These are phyloP conservation scores for Scartelaos histophorus DNA, from an alignment of 2,113 vertebrate species.

Conservation along the genomic window DNA sequence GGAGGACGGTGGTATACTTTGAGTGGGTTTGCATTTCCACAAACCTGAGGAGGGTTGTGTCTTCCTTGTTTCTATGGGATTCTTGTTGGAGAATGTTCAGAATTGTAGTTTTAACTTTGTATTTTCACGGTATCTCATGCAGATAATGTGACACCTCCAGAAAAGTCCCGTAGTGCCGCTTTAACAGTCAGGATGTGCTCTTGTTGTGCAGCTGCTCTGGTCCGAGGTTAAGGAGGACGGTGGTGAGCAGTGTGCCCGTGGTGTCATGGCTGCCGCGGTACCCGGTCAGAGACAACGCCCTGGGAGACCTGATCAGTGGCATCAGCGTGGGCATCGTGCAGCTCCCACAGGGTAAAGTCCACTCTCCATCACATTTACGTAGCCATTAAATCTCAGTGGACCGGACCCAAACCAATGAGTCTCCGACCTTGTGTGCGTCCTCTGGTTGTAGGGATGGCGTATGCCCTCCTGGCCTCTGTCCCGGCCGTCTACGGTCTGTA, in stretches of 20 bases:
- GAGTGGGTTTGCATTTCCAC: too few species aligned
- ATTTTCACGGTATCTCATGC: too few species aligned
- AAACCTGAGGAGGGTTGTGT: too few species aligned
- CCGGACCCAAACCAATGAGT: too few species aligned
- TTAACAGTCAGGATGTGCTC: background rate
- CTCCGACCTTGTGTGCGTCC: background rate
- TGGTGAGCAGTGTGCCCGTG: constrained; percentile 80
- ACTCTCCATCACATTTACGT: too few species aligned
- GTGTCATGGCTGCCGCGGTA: constrained; percentile 88
- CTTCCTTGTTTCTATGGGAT: too few species aligned
- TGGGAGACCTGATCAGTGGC: constrained; percentile 86
- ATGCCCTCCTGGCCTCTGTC: constrained; percentile 88
- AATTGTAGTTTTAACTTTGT: too few species aligned
- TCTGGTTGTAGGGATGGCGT: constrained; percentile 83
- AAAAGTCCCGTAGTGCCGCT: too few species aligned
- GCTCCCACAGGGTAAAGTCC: constrained; percentile 82
- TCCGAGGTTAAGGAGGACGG: constrained; percentile 66
- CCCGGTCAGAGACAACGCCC: constrained; percentile 81
- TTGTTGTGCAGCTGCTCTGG: constrained; percentile 76
- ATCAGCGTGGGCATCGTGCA: constrained; percentile 95
- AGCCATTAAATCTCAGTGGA: too few species aligned
- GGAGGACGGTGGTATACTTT: constrained; percentile 76
- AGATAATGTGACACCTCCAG: too few species aligned
- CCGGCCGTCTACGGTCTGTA: constrained; percentile 91
- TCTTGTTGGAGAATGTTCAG: too few species aligned